Evolutionary conservation across 2,113 vertebrate species (phyloP).

Genomic region (Amblyopsis rosae): DNA sequence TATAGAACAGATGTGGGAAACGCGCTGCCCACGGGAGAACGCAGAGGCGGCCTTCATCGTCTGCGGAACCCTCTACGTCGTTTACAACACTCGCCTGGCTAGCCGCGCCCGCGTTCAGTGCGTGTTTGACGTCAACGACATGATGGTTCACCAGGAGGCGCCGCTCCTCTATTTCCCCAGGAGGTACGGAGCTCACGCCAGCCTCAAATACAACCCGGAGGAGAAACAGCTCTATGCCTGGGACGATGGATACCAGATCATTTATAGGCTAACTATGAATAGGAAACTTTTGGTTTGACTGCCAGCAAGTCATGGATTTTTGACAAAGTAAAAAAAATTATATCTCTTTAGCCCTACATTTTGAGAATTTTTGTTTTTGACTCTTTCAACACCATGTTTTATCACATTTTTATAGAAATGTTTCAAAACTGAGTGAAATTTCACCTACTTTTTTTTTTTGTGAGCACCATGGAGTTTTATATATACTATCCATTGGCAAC

Average conservation of each 20-base stretch:
- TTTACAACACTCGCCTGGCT: slow-evolving; percentile 92
- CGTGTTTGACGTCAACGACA: slow-evolving; percentile 90
- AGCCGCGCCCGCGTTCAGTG: slow-evolving; percentile 93
- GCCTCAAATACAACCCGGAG: slow-evolving; percentile 90
- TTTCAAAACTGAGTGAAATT: no score
- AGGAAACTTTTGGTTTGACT: slow-evolving; percentile 78
- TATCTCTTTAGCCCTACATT: no score
- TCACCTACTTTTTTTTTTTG: no score
- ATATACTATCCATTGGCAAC: neutral
- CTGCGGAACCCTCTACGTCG: slow-evolving; percentile 91
- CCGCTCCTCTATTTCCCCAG: slow-evolving; percentile 93
- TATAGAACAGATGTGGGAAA: slow-evolving; percentile 97
- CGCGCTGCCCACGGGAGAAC: slow-evolving; percentile 87
- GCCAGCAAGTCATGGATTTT: neutral
- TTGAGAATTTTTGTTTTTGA: no score
- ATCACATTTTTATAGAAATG: no score
- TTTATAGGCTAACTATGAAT: slow-evolving; percentile 91
- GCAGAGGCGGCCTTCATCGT: slow-evolving; percentile 91
- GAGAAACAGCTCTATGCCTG: slow-evolving; percentile 93
- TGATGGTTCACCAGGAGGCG: slow-evolving; percentile 82
- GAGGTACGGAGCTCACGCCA: slow-evolving; percentile 88
- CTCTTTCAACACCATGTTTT: no score
- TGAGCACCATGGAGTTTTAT: neutral
- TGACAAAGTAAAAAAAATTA: no score
- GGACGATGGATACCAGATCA: slow-evolving; percentile 96